These are phyloP conservation scores for Scaptomyza hsui DNA, from an alignment of 1,140 invertebrate genomes.

Conservation along the genomic window DNA sequence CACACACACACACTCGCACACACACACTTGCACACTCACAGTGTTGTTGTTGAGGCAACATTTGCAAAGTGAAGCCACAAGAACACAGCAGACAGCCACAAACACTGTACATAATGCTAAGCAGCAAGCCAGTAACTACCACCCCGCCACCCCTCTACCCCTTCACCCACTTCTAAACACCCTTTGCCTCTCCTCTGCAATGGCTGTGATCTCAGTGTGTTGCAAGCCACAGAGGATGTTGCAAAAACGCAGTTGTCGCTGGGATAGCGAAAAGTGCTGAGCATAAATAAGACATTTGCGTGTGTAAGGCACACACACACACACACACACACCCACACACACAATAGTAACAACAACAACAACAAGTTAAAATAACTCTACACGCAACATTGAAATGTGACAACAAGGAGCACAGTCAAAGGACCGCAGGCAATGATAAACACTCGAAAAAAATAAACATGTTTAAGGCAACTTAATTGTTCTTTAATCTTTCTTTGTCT, in stretches of 20 bases:
- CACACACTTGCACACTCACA: slow-evolving; percentile 5
- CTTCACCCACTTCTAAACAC: not conserved
- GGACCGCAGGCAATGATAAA: slow-evolving; percentile 7
- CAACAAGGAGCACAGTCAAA: slow-evolving; percentile 14
- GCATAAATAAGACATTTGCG: slow-evolving; percentile 82
- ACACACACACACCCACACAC: not conserved
- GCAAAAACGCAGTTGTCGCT: slow-evolving; percentile 67
- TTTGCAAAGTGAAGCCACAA: slow-evolving; percentile 58
- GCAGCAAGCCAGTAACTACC: slow-evolving; percentile 13
- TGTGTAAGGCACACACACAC: slow-evolving; percentile 63
- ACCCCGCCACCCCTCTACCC: not conserved
- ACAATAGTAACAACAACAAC: slow-evolving; percentile 33
- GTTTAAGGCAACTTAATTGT: too few species aligned
- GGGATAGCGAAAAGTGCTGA: slow-evolving; percentile 69
- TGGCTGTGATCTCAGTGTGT: slow-evolving; percentile 13
- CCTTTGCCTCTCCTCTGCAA: not conserved
- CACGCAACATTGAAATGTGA: slow-evolving; percentile 56
- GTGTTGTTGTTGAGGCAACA: slow-evolving; percentile 41
- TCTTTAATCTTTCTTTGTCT: too few species aligned
- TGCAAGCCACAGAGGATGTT: slow-evolving; percentile 51
- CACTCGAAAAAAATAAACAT: not conserved
- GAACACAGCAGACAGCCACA: slow-evolving; percentile 46
- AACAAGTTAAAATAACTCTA: slow-evolving; percentile 69
- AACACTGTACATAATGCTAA: slow-evolving; percentile 43
- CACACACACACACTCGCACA: slow-evolving; percentile 14